Evolutionary conservation across 2,797 vertebrate species (phyloP), one percentile per base, ranked within the genome.

Genomic region (Sebastes itinus): DNA sequence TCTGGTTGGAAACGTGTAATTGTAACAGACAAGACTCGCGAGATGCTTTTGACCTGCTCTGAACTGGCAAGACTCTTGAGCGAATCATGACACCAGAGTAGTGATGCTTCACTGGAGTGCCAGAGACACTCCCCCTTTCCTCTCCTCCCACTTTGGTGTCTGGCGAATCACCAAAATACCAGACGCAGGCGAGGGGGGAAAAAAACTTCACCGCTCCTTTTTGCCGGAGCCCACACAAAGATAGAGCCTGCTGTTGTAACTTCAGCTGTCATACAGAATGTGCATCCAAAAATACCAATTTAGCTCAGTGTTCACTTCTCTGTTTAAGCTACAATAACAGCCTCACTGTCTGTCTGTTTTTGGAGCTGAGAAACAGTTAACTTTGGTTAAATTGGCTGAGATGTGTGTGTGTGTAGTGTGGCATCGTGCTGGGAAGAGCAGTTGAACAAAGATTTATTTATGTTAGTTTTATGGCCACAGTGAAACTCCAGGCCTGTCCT

Each of bases 401-500:
- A 49, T 64, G 58, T 49, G 23, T 55, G 62, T 60, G 46, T 56
- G 71, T 54, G 56, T 71, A 55, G 63, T 46, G 62, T 76, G 69
- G 78, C 84, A 74, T 78, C 25, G 49, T 75, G 74, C 79, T 83
- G 85, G 75, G 81, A 81, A 86, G 87, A 94, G 89, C 87, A 91
- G 88, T 91, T 90, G 87, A 94, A 72, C 90, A 88, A 87, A 86
- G 90, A 87, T 85, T 72, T 95, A 88, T 97, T 97, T 96, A 95
- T 91, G 91, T 96, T 95, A 94, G 91, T 91, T 96, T 94, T 95
- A 95, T 92, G 74, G 84, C 94, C 90, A 89, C 90, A 90, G 90
- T 93, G 95, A 94, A 94, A 96, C 89, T 96, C 92, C 88, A 91
- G 92, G 92, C 94, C 92, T 93, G 81, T 88, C 80, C 90, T 97